Evolutionary conservation across 2,113 vertebrate genomes (phyloP).

Genomic region (Gorsachius goisagi): DNA sequence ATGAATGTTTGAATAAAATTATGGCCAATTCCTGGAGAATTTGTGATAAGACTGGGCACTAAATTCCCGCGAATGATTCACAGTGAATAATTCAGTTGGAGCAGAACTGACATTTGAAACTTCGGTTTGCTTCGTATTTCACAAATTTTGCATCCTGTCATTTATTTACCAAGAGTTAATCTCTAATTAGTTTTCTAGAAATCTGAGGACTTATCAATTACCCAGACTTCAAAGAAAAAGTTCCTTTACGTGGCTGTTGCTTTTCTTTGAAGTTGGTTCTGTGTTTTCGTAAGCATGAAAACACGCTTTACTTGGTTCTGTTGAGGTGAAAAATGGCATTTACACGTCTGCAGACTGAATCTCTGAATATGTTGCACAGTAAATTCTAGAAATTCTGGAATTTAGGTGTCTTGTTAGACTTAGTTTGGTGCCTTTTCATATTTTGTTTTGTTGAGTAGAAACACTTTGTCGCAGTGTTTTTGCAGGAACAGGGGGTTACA

Average conservation of each 20-base stretch:
- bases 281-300: background rate
- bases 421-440: background rate
- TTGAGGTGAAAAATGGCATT: background rate
- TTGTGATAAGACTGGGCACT: background rate
- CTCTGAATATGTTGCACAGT: background rate
- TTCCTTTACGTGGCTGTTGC: background rate
- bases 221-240: background rate
- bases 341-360: background rate
- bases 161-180: background rate
- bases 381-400: background rate
- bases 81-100: background rate
- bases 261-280: background rate
- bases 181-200: background rate
- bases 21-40: background rate
- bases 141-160: background rate
- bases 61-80: background rate
- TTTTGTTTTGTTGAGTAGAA: background rate
- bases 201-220: background rate
- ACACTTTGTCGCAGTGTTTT: background rate
- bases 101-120: background rate
- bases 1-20: constrained; percentile 37
- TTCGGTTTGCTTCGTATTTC: background rate
- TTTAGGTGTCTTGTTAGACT: background rate
- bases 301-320: background rate
- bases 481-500: background rate